A percentile compares a stretch with the other conserved stretches of the same genome.
Evolutionary conservation across 1,140 invertebrate genomes (phyloP).

Genomic region (Leptopilina boulardi): DNA sequence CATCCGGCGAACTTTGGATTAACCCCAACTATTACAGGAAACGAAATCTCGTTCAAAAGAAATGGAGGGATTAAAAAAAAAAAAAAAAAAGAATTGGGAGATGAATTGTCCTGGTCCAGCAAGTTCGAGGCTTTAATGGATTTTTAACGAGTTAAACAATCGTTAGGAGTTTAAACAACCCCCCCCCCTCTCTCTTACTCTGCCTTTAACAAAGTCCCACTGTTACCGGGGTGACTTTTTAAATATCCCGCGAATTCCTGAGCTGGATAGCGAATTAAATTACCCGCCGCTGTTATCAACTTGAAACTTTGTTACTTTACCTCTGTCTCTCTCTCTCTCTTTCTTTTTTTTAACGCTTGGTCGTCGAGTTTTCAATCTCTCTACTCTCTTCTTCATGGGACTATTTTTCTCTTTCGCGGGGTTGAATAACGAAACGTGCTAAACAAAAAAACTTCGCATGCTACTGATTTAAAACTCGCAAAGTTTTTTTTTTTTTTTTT

Average conservation of each 20-base stretch:
- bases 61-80: constrained; percentile 44
- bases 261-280: constrained; percentile 43
- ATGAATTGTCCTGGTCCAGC: constrained; percentile 59
- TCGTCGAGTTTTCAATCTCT: constrained; percentile 34
- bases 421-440: constrained; percentile 40
- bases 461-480: background rate
- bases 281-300: constrained; percentile 46
- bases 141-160: constrained; percentile 75
- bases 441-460: constrained; percentile 26
- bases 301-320: constrained; percentile 33
- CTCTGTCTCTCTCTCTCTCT: background rate
- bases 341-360: constrained; percentile 25
- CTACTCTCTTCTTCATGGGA: constrained; percentile 17
- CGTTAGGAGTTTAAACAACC: constrained; percentile 72
- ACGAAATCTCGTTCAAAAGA: constrained; percentile 44
- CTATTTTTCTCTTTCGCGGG: constrained; percentile 40
- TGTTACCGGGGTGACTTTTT: constrained; percentile 39
- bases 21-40: constrained; percentile 49
- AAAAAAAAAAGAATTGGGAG: constrained; percentile 41
- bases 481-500: background rate
- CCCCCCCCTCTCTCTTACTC: constrained; percentile 1
- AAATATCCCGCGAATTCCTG: constrained; percentile 49
- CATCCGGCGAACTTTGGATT: constrained; percentile 58
- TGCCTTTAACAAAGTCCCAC: constrained; percentile 47
- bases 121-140: constrained; percentile 66